phyloP scores from a whole-genome alignment of 1,140 invertebrate species.

The Proctacanthus coquilletti region DNA sequence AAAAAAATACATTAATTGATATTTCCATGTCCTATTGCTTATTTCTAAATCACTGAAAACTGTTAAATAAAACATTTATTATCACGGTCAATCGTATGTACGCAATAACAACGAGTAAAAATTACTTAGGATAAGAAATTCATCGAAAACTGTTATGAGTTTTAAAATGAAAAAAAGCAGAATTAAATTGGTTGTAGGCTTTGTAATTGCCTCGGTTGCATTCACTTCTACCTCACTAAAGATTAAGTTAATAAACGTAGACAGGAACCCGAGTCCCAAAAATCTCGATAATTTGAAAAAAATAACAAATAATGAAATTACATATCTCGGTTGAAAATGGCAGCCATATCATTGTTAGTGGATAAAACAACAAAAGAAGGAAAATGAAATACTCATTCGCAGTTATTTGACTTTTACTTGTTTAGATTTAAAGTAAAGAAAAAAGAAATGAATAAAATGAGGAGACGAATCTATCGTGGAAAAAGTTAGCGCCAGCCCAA shows the following conservation, averaged over 20 bases:
- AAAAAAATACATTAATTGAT: no score
- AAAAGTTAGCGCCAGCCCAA: not conserved
- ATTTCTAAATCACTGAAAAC: no score
- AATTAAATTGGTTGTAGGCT: not conserved
- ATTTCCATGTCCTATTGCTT: no score
- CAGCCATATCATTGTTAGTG: slow-evolving; percentile 1
- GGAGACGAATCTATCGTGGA: not conserved
- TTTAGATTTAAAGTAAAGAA: not conserved
- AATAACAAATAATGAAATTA: not conserved
- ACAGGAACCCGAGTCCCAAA: no score
- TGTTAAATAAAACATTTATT: no score
- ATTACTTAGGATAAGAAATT: not conserved
- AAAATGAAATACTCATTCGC: not conserved
- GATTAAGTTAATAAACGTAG: not conserved
- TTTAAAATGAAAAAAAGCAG: not conserved
- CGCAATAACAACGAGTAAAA: not conserved
- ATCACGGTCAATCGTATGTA: no score
- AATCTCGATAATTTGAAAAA: not conserved
- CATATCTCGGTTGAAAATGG: slow-evolving; percentile 1
- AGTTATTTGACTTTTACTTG: no score
- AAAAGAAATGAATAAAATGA: not conserved
- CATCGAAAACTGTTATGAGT: not conserved
- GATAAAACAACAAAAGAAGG: not conserved
- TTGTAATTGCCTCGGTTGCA: not conserved
- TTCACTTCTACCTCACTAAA: not conserved